A percentile compares a stretch with the other conserved stretches of the same genome.
Conservation (phyloP, 2,113 vertebrate genomes). For the Cynoglossus semilaevis region DNA sequence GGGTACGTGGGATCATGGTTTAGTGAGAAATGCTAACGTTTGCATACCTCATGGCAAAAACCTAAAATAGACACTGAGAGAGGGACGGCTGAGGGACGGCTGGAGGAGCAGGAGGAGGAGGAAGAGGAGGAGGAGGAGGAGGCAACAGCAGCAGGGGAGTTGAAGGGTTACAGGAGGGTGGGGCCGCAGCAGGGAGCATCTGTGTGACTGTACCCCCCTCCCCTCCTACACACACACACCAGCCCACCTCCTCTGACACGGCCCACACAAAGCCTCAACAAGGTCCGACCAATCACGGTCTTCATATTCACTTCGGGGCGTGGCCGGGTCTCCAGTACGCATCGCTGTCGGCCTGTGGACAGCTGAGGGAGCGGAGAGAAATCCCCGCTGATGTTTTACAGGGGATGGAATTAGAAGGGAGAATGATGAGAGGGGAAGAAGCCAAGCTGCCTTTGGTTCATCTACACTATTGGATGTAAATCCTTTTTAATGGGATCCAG, state of each 20-base stretch:
- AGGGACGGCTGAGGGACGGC: background rate
- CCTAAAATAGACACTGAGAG: conserved; percentile 1
- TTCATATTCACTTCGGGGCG: conserved; percentile 23
- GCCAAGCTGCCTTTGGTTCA: conserved; percentile 70
- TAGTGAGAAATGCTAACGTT: conserved; percentile 31
- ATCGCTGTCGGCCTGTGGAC: conserved; percentile 20
- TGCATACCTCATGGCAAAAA: conserved; percentile 34
- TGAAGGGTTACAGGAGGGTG: no score
- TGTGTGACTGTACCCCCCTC: background rate
- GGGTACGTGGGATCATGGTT: no score
- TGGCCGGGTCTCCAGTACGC: conserved; percentile 28
- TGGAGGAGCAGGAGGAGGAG: background rate
- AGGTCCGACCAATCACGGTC: conserved; percentile 25
- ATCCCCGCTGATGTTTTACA: conserved; percentile 34
- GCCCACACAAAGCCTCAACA: conserved; percentile 52
- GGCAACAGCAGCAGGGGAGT: background rate
- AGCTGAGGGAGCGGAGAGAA: background rate
- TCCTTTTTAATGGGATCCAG: conserved; percentile 81
- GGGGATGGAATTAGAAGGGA: conserved; percentile 45
- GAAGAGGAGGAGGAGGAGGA: conserved; percentile 1
- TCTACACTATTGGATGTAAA: conserved; percentile 79
- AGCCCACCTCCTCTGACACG: conserved; percentile 33
- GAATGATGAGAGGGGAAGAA: conserved; percentile 63
- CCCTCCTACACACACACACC: conserved; percentile 23
- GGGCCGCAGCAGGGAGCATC: background rate